A percentile compares a stretch with the other conserved stretches of the same genome.
phyloP scores from a whole-genome alignment of 37 sponge, comb jelly and placozoan genomes.

The Spongia lamella region DNA sequence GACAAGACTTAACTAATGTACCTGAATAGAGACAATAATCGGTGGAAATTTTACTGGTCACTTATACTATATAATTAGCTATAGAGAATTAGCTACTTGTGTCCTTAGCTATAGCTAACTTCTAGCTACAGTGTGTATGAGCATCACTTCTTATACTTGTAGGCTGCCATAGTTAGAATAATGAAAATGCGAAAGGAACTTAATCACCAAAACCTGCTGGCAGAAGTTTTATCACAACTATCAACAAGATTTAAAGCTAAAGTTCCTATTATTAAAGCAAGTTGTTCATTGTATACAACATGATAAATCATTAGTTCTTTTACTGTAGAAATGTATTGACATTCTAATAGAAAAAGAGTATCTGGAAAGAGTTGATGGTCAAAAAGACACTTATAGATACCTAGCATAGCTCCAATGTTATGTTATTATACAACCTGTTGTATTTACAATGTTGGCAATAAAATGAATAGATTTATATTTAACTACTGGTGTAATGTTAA shows the following conservation, averaged over 20 bases:
- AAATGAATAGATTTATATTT: constrained; percentile 3
- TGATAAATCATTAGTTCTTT: neutral
- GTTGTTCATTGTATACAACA: neutral
- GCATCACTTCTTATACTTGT: neutral
- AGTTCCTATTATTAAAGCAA: constrained; percentile 93
- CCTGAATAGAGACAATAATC: too few relatives aligned
- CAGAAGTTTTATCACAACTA: constrained; percentile 92
- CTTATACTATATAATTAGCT: too few relatives aligned
- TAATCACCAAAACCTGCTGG: constrained; percentile 86
- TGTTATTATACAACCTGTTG: neutral
- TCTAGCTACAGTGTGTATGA: neutral
- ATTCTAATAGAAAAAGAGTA: constrained; percentile 99
- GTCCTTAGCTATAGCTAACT: neutral
- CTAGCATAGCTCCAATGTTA: constrained; percentile 61
- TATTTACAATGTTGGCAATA: neutral
- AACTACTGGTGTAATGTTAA: too few relatives aligned
- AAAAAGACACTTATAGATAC: constrained; percentile 94
- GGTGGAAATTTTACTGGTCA: too few relatives aligned
- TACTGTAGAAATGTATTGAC: constrained; percentile 91
- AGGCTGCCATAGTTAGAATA: constrained; percentile 95
- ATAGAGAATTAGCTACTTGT: neutral
- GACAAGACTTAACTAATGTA: too few relatives aligned
- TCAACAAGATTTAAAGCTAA: constrained; percentile 89
- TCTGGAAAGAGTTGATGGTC: constrained; percentile 90
- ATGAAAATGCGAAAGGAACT: constrained; percentile 97